These are phyloP conservation scores for Smittia aterrima DNA, from an alignment of 2,888 invertebrate species.

Conservation along the genomic window DNA sequence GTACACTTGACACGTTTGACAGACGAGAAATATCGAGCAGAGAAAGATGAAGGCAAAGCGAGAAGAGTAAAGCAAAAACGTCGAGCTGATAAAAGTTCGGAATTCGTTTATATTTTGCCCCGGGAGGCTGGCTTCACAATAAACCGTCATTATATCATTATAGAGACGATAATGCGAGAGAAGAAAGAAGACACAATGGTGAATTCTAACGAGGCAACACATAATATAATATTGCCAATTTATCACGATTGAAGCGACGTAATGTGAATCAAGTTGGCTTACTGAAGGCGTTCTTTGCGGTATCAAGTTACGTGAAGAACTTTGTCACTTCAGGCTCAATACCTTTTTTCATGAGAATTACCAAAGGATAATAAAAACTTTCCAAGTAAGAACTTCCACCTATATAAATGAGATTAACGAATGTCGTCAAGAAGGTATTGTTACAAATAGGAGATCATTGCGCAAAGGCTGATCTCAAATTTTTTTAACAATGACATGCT, in stretches of 20 bases:
- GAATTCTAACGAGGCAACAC: conserved; percentile 7
- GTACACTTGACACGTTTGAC: conserved; percentile 37
- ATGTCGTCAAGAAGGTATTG: too few species aligned
- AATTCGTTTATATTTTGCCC: neutral
- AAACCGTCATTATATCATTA: conserved; percentile 27
- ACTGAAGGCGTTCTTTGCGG: neutral
- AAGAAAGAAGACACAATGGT: conserved; percentile 10
- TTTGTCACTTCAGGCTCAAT: neutral
- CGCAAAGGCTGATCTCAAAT: too few species aligned
- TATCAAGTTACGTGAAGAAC: neutral
- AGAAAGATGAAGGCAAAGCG: neutral
- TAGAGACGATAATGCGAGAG: conserved; percentile 1
- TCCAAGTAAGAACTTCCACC: too few species aligned
- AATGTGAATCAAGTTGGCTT: neutral
- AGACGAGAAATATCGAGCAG: conserved; percentile 17
- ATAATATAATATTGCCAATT: conserved; percentile 6
- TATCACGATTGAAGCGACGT: neutral
- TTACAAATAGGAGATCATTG: too few species aligned
- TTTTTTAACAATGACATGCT: too few species aligned
- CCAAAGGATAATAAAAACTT: too few species aligned
- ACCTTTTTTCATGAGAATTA: too few species aligned
- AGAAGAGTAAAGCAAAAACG: neutral
- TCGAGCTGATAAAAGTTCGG: conserved; percentile 1
- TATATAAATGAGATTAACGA: too few species aligned
- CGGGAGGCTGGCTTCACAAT: conserved; percentile 18